These are phyloP conservation scores for Drosophila novamexicana DNA, from an alignment of 1,140 invertebrate species.

Conservation along the genomic window DNA sequence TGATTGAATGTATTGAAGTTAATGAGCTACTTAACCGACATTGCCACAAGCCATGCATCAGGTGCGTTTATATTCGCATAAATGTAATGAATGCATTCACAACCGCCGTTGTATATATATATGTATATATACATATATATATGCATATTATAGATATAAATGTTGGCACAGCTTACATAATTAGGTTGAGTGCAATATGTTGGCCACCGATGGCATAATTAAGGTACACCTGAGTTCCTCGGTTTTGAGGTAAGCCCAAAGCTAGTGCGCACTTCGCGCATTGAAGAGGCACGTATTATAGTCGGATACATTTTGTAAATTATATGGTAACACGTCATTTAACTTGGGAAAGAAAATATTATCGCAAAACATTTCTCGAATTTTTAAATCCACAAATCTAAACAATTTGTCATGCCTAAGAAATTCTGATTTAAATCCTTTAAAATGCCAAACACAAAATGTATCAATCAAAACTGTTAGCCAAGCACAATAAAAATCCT, in stretches of 20 bases:
- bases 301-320: too few relatives aligned
- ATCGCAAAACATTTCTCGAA: neutral
- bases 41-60: conserved; percentile 33
- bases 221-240: conserved; percentile 29
- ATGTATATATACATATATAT: neutral
- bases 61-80: conserved; percentile 15
- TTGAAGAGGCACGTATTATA: too few relatives aligned
- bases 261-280: too few relatives aligned
- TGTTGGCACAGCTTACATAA: conserved; percentile 36
- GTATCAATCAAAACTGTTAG: conserved; percentile 73
- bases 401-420: conserved; percentile 66
- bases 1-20: conserved; percentile 58
- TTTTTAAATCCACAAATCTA: conserved; percentile 8
- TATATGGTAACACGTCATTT: too few relatives aligned
- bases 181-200: conserved; percentile 62
- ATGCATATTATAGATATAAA: conserved; percentile 8
- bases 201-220: conserved; percentile 52
- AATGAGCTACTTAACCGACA: conserved; percentile 77
- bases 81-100: conserved; percentile 18
- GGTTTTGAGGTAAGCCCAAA: conserved; percentile 20
- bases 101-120: neutral
- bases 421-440: conserved; percentile 51
- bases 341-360: too few relatives aligned
- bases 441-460: conserved; percentile 64
- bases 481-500: conserved; percentile 52